These are phyloP conservation scores for Drosophila tropicalis DNA, from an alignment of 1,140 invertebrate genomes.

Conservation along the genomic window DNA sequence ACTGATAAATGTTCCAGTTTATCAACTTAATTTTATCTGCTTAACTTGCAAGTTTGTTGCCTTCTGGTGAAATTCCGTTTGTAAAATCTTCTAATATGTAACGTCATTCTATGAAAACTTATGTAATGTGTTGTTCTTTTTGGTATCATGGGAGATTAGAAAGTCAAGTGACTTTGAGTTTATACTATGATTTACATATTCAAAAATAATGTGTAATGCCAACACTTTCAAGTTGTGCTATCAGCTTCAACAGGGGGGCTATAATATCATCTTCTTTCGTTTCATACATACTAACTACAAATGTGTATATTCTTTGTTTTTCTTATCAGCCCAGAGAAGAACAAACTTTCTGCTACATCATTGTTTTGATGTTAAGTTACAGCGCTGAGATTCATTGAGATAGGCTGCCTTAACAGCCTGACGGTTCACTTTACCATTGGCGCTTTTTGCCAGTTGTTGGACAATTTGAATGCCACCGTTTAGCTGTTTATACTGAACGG, in stretches of 20 bases:
- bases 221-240: not conserved
- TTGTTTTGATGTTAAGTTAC: conserved; percentile 14
- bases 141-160: not conserved
- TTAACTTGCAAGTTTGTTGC: not conserved
- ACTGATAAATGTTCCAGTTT: no score
- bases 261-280: not conserved
- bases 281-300: not conserved
- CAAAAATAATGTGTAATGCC: not conserved
- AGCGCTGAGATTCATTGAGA: conserved; percentile 22
- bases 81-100: not conserved
- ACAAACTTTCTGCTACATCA: not conserved
- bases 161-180: not conserved
- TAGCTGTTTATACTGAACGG: conserved; percentile 45
- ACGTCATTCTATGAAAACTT: not conserved
- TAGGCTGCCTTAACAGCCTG: conserved; percentile 54
- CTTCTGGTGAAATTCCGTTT: not conserved
- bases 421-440: conserved; percentile 56
- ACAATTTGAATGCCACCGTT: conserved; percentile 41
- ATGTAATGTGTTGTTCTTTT: not conserved
- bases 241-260: not conserved
- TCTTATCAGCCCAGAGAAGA: not conserved
- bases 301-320: not conserved
- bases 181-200: not conserved
- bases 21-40: no score
- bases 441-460: conserved; percentile 42